These are phyloP conservation scores for Lutraria rhynchaena DNA, from an alignment of 1,140 invertebrate genomes.

Conservation along the genomic window DNA sequence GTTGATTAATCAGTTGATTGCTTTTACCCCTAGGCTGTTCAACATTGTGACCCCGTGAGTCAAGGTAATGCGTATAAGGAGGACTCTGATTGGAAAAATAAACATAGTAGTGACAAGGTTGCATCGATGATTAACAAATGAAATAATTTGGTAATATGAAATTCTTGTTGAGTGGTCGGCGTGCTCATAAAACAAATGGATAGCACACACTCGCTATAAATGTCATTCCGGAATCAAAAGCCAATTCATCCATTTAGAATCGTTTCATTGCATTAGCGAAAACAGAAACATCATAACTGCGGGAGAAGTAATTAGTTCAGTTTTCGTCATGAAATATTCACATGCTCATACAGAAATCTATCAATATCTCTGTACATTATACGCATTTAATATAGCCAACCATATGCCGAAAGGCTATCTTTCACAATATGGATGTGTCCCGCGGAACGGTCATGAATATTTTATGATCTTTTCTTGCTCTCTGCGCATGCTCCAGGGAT, in stretches of 20 bases:
- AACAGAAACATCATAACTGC: conserved; percentile 45
- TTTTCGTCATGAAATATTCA: conserved; percentile 51
- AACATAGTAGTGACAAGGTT: too few relatives aligned
- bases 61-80: too few relatives aligned
- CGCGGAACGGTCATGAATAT: conserved; percentile 29
- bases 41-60: too few relatives aligned
- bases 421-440: conserved; percentile 23
- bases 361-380: conserved; percentile 43
- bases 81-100: too few relatives aligned
- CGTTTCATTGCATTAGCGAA: conserved; percentile 34
- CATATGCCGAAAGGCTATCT: conserved; percentile 41
- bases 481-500: conserved; percentile 42
- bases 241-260: conserved; percentile 32
- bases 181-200: conserved; percentile 23
- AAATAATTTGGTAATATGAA: too few relatives aligned
- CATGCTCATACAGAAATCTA: conserved; percentile 31
- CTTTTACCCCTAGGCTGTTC: too few relatives aligned
- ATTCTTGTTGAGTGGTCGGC: too few relatives aligned
- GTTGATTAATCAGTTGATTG: too few relatives aligned
- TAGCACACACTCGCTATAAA: conserved; percentile 13
- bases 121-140: too few relatives aligned
- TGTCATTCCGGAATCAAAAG: conserved; percentile 26
- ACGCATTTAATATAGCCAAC: conserved; percentile 48
- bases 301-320: conserved; percentile 33
- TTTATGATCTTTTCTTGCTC: conserved; percentile 37